phyloP scores from a whole-genome alignment of 2,797 vertebrate genomes.

The Rhinoraja longicauda region DNA sequence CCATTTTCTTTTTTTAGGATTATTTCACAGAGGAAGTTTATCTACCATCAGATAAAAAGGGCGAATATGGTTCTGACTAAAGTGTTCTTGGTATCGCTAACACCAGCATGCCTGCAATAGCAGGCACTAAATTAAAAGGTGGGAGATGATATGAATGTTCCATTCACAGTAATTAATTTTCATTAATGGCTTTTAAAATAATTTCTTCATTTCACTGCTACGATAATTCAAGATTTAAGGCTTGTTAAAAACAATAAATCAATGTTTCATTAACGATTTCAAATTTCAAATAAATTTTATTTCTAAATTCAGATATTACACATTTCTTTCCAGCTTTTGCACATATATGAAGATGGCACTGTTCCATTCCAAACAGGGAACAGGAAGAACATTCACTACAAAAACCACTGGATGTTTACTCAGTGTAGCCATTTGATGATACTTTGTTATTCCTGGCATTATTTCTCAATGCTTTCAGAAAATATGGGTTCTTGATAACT shows the following conservation, averaged over 20 bases:
- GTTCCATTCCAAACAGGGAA: not conserved
- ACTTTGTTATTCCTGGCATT: not conserved
- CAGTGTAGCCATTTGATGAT: not conserved
- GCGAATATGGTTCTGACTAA: not conserved
- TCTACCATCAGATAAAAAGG: not conserved
- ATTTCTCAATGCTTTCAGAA: not conserved
- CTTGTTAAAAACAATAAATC: not conserved
- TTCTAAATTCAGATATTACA: not conserved
- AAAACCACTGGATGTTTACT: not conserved
- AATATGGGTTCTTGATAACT: not conserved
- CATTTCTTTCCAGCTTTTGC: not conserved
- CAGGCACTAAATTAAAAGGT: not conserved
- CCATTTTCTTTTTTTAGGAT: not conserved
- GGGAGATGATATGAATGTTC: not conserved
- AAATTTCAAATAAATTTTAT: not conserved
- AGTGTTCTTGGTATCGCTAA: not conserved
- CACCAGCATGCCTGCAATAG: not conserved
- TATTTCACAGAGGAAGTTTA: not conserved
- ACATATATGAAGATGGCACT: not conserved
- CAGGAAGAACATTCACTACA: not conserved
- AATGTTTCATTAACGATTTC: not conserved
- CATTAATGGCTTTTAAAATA: not conserved
- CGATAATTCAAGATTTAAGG: not conserved
- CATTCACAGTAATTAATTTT: slow-evolving; percentile 2
- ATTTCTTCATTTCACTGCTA: not conserved